A percentile compares a stretch with the other conserved stretches of the same genome.
phyloP scores from a whole-genome alignment of 2,113 vertebrate genomes.

The Balaenoptera acutorostrata region DNA sequence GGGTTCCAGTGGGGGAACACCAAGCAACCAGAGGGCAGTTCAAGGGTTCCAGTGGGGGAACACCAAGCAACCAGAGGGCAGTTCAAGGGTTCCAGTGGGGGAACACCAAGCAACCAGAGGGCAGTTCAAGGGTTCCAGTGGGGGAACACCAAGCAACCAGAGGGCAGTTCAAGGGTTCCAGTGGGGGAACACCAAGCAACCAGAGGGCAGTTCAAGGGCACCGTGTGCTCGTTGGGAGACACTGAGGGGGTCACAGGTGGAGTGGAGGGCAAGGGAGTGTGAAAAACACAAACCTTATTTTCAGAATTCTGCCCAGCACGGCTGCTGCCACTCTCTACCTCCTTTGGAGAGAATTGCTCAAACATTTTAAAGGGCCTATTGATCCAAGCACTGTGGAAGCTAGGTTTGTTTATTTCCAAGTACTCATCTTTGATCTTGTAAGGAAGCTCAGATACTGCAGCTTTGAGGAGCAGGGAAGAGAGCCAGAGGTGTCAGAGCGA shows the following conservation, averaged over 20 bases:
- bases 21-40: too few relatives aligned
- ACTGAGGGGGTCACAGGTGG: not conserved
- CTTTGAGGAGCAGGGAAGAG: not conserved
- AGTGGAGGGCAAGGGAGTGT: not conserved
- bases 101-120: not conserved
- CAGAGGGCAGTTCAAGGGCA: not conserved
- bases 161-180: too few relatives aligned
- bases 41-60: not conserved
- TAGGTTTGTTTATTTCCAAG: not conserved
- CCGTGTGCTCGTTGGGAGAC: not conserved
- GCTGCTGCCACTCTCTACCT: not conserved
- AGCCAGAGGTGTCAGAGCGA: not conserved
- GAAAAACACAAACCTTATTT: not conserved
- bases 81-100: not conserved
- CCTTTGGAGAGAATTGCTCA: not conserved
- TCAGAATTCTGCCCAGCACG: not conserved
- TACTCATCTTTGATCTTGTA: not conserved
- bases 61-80: too few relatives aligned
- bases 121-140: too few relatives aligned
- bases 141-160: not conserved
- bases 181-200: not conserved
- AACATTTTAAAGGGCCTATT: not conserved
- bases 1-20: not conserved
- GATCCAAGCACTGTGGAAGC: not conserved
- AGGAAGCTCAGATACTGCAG: not conserved